These are phyloP conservation scores for Polypterus bichir DNA, from an alignment of 2,113 vertebrate species.

Conservation along the genomic window DNA sequence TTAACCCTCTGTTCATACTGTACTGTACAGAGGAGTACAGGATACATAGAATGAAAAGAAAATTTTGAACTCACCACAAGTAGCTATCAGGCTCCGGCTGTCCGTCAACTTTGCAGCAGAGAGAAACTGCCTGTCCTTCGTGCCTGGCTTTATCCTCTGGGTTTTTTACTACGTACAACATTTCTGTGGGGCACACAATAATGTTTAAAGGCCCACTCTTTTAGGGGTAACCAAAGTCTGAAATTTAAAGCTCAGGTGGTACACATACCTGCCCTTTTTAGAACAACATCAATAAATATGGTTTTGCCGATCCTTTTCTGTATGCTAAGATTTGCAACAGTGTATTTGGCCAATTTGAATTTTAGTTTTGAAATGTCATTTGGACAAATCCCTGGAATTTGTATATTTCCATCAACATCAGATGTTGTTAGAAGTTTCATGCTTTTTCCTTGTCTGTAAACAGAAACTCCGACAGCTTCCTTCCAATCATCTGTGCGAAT, in stretches of 20 bases:
- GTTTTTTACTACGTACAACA: slow-evolving; percentile 66
- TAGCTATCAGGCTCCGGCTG: slow-evolving; percentile 64
- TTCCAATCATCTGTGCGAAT: slow-evolving; percentile 68
- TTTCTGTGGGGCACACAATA: slow-evolving; percentile 45
- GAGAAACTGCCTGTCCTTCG: slow-evolving; percentile 64
- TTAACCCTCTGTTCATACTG: too few relatives aligned
- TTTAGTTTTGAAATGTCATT: slow-evolving; percentile 70
- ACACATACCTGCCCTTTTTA: slow-evolving; percentile 68
- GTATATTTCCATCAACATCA: slow-evolving; percentile 69
- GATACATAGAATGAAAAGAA: too few relatives aligned
- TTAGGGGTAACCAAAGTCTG: too few relatives aligned
- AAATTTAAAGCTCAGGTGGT: not conserved
- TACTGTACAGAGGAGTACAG: too few relatives aligned
- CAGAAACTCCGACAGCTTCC: slow-evolving; percentile 52
- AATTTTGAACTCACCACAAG: slow-evolving; percentile 59
- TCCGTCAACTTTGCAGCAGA: slow-evolving; percentile 78
- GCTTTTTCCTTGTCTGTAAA: slow-evolving; percentile 47
- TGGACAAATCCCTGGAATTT: slow-evolving; percentile 71
- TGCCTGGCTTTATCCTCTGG: slow-evolving; percentile 67
- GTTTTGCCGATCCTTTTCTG: slow-evolving; percentile 41
- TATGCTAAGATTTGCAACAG: slow-evolving; percentile 37
- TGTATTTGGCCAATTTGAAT: slow-evolving; percentile 65
- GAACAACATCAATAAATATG: slow-evolving; percentile 60
- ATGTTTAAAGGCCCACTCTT: not conserved
- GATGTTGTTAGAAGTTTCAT: slow-evolving; percentile 62